phyloP scores from a whole-genome alignment of 2,888 invertebrate genomes.

The Sminthurinus aureus region DNA sequence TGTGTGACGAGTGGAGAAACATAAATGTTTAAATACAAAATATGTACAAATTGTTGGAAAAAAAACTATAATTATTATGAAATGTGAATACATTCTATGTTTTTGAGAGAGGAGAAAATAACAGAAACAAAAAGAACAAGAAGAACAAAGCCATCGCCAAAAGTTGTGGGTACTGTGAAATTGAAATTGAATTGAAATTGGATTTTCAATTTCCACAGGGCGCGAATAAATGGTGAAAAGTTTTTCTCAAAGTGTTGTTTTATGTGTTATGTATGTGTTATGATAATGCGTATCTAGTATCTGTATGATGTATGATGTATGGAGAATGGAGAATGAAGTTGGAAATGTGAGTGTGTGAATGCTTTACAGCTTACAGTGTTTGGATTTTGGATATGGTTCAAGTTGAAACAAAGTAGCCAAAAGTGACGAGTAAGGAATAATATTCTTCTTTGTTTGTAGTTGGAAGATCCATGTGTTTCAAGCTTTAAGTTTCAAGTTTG shows the following conservation, averaged over 20 bases:
- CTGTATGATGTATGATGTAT: too few species aligned
- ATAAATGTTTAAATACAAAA: too few species aligned
- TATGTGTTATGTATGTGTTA: too few species aligned
- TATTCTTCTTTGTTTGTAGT: too few species aligned
- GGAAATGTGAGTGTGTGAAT: neutral
- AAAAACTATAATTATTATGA: too few species aligned
- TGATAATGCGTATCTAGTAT: too few species aligned
- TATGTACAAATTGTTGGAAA: neutral
- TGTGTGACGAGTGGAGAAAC: neutral
- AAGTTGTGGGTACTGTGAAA: neutral
- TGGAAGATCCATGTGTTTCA: too few species aligned
- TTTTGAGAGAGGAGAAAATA: neutral
- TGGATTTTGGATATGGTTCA: neutral
- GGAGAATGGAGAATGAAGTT: too few species aligned
- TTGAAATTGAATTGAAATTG: neutral
- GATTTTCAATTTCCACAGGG: neutral
- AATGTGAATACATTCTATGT: too few species aligned
- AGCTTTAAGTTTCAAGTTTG: too few species aligned
- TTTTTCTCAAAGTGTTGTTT: neutral
- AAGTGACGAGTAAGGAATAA: neutral
- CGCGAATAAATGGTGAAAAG: conserved; percentile 10
- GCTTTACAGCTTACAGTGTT: neutral
- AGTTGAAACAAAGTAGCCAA: neutral
- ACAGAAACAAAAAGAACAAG: neutral
- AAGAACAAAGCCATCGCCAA: neutral